These are phyloP conservation scores for Odontothrips loti DNA, from an alignment of 2,888 invertebrate species.

Conservation along the genomic window DNA sequence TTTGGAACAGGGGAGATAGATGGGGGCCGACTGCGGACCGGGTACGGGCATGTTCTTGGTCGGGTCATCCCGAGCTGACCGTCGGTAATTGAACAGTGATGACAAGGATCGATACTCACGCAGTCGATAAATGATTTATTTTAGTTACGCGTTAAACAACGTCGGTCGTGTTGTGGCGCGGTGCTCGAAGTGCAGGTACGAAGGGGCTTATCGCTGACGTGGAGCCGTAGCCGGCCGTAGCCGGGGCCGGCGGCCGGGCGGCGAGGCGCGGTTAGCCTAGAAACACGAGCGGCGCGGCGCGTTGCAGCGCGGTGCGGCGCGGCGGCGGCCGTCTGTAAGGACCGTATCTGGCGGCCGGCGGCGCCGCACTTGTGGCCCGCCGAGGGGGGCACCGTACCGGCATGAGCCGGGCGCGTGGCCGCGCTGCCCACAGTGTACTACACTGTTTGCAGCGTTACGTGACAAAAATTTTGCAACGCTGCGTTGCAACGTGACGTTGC, in stretches of 20 bases:
- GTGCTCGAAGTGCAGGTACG: no score
- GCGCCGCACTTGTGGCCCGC: conserved; percentile 7
- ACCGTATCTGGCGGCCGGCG: conserved; percentile 30
- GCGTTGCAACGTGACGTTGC: no score
- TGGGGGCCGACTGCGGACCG: background rate
- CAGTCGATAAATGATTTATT: no score
- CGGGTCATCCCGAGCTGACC: background rate
- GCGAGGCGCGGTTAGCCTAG: background rate
- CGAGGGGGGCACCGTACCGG: conserved; percentile 14
- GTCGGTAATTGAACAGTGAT: no score
- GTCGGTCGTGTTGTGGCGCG: no score
- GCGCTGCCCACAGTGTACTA: background rate
- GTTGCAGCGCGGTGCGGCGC: background rate
- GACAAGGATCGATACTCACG: no score
- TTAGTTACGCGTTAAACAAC: no score
- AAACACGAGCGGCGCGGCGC: background rate
- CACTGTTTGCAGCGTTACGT: no score
- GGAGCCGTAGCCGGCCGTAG: background rate
- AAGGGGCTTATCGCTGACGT: no score
- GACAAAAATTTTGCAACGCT: no score
- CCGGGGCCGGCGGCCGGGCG: conserved; percentile 29
- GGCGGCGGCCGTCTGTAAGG: conserved; percentile 28
- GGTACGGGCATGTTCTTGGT: background rate
- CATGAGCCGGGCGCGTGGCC: conserved; percentile 28
- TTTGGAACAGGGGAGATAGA: background rate